These are phyloP conservation scores for Cherax destructor DNA, from an alignment of 1,140 invertebrate species.

Conservation along the genomic window DNA sequence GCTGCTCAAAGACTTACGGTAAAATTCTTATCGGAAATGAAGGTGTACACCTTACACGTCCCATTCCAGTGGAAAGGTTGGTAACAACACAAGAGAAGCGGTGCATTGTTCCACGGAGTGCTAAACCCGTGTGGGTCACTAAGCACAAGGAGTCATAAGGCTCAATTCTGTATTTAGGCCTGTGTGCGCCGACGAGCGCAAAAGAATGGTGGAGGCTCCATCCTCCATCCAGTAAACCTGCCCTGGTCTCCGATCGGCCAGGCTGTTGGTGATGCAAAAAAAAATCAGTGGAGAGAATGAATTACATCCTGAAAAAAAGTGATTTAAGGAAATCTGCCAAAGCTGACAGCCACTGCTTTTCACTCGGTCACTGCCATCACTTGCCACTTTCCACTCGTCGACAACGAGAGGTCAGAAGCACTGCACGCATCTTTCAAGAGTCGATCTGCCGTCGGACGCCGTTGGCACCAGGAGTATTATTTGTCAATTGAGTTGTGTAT, in stretches of 20 bases:
- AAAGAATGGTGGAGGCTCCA: no score
- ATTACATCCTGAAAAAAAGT: not conserved
- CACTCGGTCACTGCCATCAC: not conserved
- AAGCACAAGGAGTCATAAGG: no score
- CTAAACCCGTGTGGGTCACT: no score
- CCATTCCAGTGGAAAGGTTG: not conserved
- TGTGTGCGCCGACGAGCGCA: no score
- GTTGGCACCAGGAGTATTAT: constrained; percentile 62
- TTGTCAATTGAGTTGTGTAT: constrained; percentile 59
- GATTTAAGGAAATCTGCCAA: not conserved
- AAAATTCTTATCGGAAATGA: not conserved
- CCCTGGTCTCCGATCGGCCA: no score
- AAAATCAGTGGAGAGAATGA: not conserved
- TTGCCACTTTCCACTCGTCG: not conserved
- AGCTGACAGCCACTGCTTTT: not conserved
- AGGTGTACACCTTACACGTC: not conserved
- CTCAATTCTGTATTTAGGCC: no score
- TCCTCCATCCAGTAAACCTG: no score
- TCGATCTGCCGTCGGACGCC: constrained; percentile 16
- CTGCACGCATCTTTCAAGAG: constrained; percentile 24
- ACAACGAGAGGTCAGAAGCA: not conserved
- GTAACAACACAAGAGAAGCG: not conserved
- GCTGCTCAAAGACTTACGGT: constrained; percentile 32
- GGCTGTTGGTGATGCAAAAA: no score
- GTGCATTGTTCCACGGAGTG: no score